phyloP scores from a whole-genome alignment of 1,140 invertebrate genomes.

The Hyposmocoma kahamanoa region DNA sequence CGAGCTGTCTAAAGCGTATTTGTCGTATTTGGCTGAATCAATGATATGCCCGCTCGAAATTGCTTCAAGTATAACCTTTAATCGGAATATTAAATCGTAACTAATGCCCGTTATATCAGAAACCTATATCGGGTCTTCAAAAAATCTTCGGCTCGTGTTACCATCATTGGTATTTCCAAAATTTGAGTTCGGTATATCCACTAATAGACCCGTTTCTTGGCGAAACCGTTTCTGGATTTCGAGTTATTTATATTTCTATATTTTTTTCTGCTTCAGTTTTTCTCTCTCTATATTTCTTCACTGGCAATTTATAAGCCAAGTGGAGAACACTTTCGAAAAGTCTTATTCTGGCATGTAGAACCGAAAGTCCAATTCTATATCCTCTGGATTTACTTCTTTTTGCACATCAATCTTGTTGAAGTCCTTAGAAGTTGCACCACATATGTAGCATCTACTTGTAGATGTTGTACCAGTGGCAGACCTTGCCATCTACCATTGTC shows the following conservation, averaged over 20 bases:
- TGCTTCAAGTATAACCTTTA: constrained; percentile 17
- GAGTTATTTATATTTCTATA: constrained; percentile 18
- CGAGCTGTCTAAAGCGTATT: constrained; percentile 22
- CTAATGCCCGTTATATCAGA: constrained; percentile 34
- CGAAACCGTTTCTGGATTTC: constrained; percentile 22
- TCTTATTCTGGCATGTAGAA: constrained; percentile 48
- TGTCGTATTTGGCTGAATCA: constrained; percentile 19
- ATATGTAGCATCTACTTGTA: constrained; percentile 39
- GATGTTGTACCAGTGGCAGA: constrained; percentile 36
- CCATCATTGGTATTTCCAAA: constrained; percentile 49
- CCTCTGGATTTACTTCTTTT: constrained; percentile 17
- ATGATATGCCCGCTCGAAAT: constrained; percentile 10
- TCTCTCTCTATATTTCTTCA: constrained; percentile 19
- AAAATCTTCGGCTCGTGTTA: constrained; percentile 47
- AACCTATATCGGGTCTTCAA: constrained; percentile 27
- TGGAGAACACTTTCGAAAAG: constrained; percentile 44
- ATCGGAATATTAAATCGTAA: constrained; percentile 21
- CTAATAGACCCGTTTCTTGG: constrained; percentile 26
- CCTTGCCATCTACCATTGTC: constrained; percentile 53
- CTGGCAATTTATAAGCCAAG: constrained; percentile 31
- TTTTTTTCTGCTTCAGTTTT: constrained; percentile 1
- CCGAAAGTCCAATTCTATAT: constrained; percentile 33
- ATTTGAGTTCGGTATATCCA: constrained; percentile 26
- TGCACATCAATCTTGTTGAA: constrained; percentile 35
- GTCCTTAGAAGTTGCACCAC: constrained; percentile 37